Base-by-base conservation (phyloP, 2,888 invertebrate species). In the Spatulosminthurus flaviceps region DNA sequence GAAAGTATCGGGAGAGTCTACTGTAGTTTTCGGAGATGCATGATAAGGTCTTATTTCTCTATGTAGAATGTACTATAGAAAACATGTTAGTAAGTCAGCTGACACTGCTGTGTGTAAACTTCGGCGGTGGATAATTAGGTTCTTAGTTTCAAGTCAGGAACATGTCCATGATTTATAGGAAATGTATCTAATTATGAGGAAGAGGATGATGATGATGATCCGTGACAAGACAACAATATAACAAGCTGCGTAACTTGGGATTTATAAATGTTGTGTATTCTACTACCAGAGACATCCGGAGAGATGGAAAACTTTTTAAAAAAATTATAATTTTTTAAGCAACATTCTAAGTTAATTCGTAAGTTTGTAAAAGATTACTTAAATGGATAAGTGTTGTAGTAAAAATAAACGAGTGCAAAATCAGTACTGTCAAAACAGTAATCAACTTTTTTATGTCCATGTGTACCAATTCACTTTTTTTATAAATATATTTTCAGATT, bases 241-340 rank as follows among this genome's bases (percentile, higher is more conserved):
- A 67, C 67, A 67, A 29, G 67, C 67, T 67, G 28, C 67, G 29
- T 67, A 67, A 67, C 67, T 67, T 67, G 19, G 28, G 28, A 28
- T 24, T 28, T 67, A 19, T 7, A 67, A 67, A 67, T 28, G 24
- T 19, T 51, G 34, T 51, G 51, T 51, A 19, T 51, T n/a, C 51
- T 51, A 51, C 51, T n/a, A 51, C 34, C 34, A 51, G 7, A 13
- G 51, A 51, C 16, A 51, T 51, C 51, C 51, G 51, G n/a, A 51
- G 51, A 51, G 51, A 51, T 51, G 51, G 51, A 51, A 19, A 51
- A 51, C 26, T 29, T 67, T 66, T 13, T 22, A 67, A 67, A 64
- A 64, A 26, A 29, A 67, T 28, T 67, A 67, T 26, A 67, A 28
- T 67, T 67, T 51, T 51, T 51, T 19, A 51, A 51, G 16, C 51